phyloP scores from a whole-genome alignment of 64 coral and sea anemone genomes.

The Anthopleura sola region DNA sequence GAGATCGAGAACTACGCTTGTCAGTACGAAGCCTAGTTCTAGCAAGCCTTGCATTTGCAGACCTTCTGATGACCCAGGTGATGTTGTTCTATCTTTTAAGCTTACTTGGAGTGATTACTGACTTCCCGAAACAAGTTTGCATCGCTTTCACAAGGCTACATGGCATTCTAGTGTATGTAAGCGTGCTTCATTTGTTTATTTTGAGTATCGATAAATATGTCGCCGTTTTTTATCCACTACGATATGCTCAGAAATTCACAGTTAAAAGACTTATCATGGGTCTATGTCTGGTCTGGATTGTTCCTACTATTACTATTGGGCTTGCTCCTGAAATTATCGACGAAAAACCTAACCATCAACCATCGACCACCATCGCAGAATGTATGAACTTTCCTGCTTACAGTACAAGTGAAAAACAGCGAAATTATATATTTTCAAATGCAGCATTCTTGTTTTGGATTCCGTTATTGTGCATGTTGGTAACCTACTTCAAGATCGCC shows the following conservation, averaged over 20 bases:
- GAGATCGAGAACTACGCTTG: constrained; percentile 37
- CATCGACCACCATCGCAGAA: background rate
- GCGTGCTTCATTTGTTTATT: constrained; percentile 68
- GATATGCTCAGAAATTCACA: constrained; percentile 52
- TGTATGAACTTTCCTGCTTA: background rate
- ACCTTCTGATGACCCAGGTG: constrained; percentile 36
- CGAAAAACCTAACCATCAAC: background rate
- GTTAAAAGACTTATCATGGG: constrained; percentile 16
- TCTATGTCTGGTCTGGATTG: constrained; percentile 52
- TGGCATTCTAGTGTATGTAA: constrained; percentile 42
- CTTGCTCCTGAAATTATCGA: constrained; percentile 18
- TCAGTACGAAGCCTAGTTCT: constrained; percentile 42
- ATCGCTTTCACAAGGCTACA: constrained; percentile 33
- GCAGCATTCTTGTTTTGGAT: constrained; percentile 35
- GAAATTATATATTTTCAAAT: constrained; percentile 15
- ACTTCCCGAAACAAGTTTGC: constrained; percentile 13
- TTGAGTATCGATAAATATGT: constrained; percentile 67
- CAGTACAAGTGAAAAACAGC: background rate
- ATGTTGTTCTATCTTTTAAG: constrained; percentile 30
- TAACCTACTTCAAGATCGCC: constrained; percentile 53
- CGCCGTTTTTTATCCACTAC: constrained; percentile 75
- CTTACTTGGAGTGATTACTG: constrained; percentile 14
- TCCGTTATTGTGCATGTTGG: constrained; percentile 48
- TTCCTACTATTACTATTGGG: constrained; percentile 37
- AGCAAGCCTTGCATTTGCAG: constrained; percentile 52